These are phyloP conservation scores for Karalla daura DNA, from an alignment of 2,797 vertebrate species.

Conservation along the genomic window DNA sequence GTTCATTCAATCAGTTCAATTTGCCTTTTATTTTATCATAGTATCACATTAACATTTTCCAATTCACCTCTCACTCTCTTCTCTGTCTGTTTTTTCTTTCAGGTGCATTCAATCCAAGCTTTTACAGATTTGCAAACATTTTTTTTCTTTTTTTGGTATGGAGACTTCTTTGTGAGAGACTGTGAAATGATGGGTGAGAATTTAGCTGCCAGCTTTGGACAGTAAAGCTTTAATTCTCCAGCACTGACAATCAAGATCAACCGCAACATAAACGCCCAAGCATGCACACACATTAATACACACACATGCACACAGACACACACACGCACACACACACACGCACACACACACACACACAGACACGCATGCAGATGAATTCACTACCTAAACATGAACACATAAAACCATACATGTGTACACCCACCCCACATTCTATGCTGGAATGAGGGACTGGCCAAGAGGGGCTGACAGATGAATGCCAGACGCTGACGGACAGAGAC, in stretches of 20 bases:
- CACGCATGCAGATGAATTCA: constrained; percentile 55
- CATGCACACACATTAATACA: constrained; percentile 58
- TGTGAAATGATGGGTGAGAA: constrained; percentile 82
- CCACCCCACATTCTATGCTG: constrained; percentile 64
- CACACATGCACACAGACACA: constrained; percentile 29
- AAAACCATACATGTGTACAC: constrained; percentile 60
- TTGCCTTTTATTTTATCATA: constrained; percentile 5
- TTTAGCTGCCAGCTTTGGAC: constrained; percentile 84
- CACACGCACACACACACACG: constrained; percentile 30
- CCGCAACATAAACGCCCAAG: constrained; percentile 67
- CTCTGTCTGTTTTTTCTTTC: constrained; percentile 62
- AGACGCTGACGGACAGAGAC: constrained; percentile 74
- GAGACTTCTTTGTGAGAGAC: constrained; percentile 80
- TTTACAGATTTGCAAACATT: constrained; percentile 83
- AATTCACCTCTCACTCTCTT: constrained; percentile 30
- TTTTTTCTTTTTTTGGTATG: constrained; percentile 70
- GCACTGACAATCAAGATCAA: constrained; percentile 90
- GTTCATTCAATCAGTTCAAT: background rate
- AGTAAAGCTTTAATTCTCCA: constrained; percentile 86
- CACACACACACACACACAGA: constrained; percentile 22
- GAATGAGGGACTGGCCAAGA: constrained; percentile 66
- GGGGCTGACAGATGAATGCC: constrained; percentile 71
- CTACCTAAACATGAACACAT: constrained; percentile 69
- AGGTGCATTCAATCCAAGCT: constrained; percentile 80
- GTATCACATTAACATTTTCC: constrained; percentile 1